Base-by-base conservation (phyloP, 2,113 vertebrate genomes). In the Cheilinus undulatus region DNA sequence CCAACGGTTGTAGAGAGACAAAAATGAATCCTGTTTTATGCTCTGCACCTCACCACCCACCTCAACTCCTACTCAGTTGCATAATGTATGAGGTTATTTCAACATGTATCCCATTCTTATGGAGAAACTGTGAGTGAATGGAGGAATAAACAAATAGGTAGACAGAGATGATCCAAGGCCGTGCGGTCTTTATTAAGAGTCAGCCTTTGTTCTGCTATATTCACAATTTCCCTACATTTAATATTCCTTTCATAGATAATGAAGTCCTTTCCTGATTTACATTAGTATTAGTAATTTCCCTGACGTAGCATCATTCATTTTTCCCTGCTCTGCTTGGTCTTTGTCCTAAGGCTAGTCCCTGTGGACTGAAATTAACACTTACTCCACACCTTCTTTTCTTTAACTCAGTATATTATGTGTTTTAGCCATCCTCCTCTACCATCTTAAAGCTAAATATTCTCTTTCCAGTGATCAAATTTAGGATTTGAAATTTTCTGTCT, bases 1-100 rank as follows among this genome's bases (percentile, higher is more conserved):
- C n/a, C 26, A 45, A 64, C 0, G 26, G 32, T 51, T 75, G 24
- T 4, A 17, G 17, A 56, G 54, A 66, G 78, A 69, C 30, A 32
- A 65, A 59, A 57, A 51, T 1, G 14, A 49, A 42, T 82, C 53
- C 40, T 42, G 54, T 54, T 70, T 76, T 65, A 56, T 20, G 28
- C 75, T 69, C 76, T 7, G 19, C 72, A 77, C 69, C 82, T 57
- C 67, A 54, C 80, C 78, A 12, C 89, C 89, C 69, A 82, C 85
- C 10, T 78, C 40, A 40, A 61, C 57, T 70, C 84, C 88, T 49
- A 82, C 82, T 52, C 71, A 22, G 54, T 78, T 84, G 78, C 82
- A 86, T 85, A 87, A 81, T 77, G 53, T 43, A 63, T 59, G 68
- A 68, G 54, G 10, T 9, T 56, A 58, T 84, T 73, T 54, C 49